A percentile compares a stretch with the other conserved stretches of the same genome.
These are phyloP conservation scores for Ambastaia sidthimunki DNA, from an alignment of 2,797 vertebrate genomes.

Conservation along the genomic window DNA sequence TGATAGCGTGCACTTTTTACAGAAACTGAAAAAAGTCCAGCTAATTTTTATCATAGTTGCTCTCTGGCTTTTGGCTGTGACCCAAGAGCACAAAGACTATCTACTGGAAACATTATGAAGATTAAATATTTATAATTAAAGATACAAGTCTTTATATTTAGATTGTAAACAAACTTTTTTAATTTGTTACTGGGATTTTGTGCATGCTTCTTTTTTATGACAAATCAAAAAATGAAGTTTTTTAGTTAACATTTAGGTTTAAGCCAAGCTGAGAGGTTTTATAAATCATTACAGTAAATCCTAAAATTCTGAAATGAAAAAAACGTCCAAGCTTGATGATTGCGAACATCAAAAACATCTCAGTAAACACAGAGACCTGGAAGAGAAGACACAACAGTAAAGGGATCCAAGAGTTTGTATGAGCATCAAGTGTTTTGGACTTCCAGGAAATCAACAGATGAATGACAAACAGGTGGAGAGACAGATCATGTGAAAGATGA, in stretches of 20 bases:
- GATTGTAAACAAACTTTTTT: not conserved
- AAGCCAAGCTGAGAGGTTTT: not conserved
- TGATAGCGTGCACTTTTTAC: too few relatives aligned
- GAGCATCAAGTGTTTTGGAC: slow-evolving; percentile 19
- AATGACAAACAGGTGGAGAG: slow-evolving; percentile 22
- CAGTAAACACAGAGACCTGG: not conserved
- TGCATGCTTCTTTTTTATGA: not conserved
- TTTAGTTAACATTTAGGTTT: not conserved
- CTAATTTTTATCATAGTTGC: too few relatives aligned
- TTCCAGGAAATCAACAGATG: slow-evolving; percentile 7
- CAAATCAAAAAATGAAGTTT: not conserved
- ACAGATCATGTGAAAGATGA: slow-evolving; percentile 11
- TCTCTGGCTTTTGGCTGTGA: too few relatives aligned
- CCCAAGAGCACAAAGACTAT: not conserved
- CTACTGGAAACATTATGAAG: not conserved
- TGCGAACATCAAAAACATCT: too few relatives aligned
- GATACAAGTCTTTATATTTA: not conserved
- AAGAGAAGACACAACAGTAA: not conserved
- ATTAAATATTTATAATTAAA: not conserved
- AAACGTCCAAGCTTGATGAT: slow-evolving; percentile 1
- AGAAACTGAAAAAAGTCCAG: too few relatives aligned
- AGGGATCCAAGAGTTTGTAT: not conserved
- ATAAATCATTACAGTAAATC: slow-evolving; percentile 43
- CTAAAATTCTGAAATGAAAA: slow-evolving; percentile 15
- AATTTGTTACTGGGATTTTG: not conserved